Evolutionary conservation across 2,888 invertebrate species (phyloP).

Genomic region (Limulus polyphemus): DNA sequence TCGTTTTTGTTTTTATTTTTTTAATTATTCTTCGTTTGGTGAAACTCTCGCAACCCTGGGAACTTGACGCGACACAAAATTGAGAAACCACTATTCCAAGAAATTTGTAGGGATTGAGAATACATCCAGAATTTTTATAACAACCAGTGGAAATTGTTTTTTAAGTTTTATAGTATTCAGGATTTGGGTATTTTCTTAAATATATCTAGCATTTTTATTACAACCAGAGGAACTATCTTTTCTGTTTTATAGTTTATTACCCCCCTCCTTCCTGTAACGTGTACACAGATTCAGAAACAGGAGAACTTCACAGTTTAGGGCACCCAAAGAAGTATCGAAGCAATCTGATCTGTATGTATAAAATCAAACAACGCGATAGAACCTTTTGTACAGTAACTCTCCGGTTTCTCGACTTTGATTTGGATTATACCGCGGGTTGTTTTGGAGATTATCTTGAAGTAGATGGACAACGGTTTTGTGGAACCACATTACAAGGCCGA

Average conservation of each 20-base stretch:
- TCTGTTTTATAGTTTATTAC: constrained; percentile 3
- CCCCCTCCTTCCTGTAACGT: constrained; percentile 14
- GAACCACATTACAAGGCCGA: constrained; percentile 20
- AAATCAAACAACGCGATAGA: constrained; percentile 21
- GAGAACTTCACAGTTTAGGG: constrained; percentile 5
- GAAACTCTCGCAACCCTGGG: too few species aligned
- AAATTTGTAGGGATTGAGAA: too few species aligned
- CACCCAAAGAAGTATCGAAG: constrained; percentile 18
- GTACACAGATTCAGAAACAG: constrained; percentile 5
- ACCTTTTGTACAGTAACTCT: constrained; percentile 25
- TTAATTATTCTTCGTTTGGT: too few species aligned
- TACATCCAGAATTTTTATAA: too few species aligned
- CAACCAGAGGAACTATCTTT: neutral
- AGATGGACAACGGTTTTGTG: constrained; percentile 27
- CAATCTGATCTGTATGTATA: constrained; percentile 22
- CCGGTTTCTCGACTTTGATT: constrained; percentile 27
- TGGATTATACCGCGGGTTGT: constrained; percentile 25
- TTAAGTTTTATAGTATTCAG: too few species aligned
- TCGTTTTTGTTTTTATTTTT: too few species aligned
- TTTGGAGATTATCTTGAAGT: constrained; percentile 26
- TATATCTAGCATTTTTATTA: too few species aligned
- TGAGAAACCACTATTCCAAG: too few species aligned
- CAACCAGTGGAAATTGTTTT: too few species aligned
- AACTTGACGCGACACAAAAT: too few species aligned
- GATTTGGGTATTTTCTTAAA: too few species aligned